These are phyloP conservation scores for Hypercompe scribonia DNA, from an alignment of 2,888 invertebrate genomes.

Conservation along the genomic window DNA sequence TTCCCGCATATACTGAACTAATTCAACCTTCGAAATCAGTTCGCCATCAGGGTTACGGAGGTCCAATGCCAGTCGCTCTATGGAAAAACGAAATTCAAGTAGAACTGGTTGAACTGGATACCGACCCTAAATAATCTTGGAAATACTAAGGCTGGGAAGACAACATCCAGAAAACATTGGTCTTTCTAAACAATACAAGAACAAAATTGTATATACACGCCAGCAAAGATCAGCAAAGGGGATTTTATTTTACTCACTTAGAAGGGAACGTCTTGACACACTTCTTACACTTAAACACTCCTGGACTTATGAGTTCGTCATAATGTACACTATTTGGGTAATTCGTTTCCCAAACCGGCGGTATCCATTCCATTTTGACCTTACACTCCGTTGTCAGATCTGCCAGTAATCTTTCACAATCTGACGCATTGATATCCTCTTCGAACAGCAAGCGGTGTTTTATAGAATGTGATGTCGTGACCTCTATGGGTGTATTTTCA, in stretches of 20 bases:
- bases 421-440: constrained; percentile 24
- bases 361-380: constrained; percentile 39
- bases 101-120: too few relatives aligned
- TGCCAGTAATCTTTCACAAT: constrained; percentile 13
- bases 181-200: too few relatives aligned
- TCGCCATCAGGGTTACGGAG: too few relatives aligned
- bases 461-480: constrained; percentile 6
- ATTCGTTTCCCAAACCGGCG: constrained; percentile 15
- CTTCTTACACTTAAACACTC: constrained; percentile 52
- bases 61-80: too few relatives aligned
- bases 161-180: too few relatives aligned
- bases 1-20: too few relatives aligned
- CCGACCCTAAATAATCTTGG: too few relatives aligned
- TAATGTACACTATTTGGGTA: constrained; percentile 52
- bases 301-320: constrained; percentile 52
- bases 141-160: too few relatives aligned
- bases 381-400: constrained; percentile 44
- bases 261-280: constrained; percentile 56
- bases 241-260: constrained; percentile 42
- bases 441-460: constrained; percentile 40
- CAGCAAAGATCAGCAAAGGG: too few relatives aligned
- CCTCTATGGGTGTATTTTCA: not conserved
- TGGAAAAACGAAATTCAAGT: too few relatives aligned
- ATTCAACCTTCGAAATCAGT: too few relatives aligned
- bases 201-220: too few relatives aligned